phyloP scores from a whole-genome alignment of 2,888 invertebrate genomes.

The Lithophane ornitopus region DNA sequence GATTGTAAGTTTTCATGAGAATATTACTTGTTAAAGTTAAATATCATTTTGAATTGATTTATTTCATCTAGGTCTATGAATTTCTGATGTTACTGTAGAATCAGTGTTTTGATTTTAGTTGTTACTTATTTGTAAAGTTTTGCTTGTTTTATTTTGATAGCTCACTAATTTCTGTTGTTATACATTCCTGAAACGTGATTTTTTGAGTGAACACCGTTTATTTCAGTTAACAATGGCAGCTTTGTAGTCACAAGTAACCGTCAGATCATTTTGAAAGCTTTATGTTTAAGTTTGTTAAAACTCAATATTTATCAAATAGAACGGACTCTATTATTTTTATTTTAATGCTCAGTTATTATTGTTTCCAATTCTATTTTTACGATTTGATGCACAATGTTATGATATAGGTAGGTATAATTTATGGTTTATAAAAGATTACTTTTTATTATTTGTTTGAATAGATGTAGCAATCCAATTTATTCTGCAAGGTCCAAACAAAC shows the following conservation, averaged over 20 bases:
- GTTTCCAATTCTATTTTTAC: not conserved
- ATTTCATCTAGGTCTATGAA: not conserved
- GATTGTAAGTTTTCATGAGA: constrained; percentile 18
- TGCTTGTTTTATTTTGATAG: not conserved
- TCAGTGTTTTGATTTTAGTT: not conserved
- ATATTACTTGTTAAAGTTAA: not conserved
- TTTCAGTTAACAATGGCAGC: not conserved
- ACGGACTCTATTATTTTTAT: not conserved
- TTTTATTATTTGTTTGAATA: not conserved
- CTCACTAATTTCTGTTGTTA: not conserved
- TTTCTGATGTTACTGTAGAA: not conserved
- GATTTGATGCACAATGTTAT: not conserved
- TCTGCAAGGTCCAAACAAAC: not conserved
- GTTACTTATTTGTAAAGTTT: not conserved
- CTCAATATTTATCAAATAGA: not conserved
- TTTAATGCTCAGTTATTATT: not conserved
- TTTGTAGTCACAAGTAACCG: not conserved
- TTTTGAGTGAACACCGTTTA: not conserved
- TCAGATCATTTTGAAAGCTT: not conserved
- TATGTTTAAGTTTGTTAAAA: not conserved
- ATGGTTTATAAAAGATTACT: no score
- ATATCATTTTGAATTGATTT: constrained; percentile 4
- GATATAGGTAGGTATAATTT: not conserved
- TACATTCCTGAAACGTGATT: not conserved
- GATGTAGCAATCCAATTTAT: not conserved